These are phyloP conservation scores for Sebastes fasciatus DNA, from an alignment of 2,113 vertebrate species.

Conservation along the genomic window DNA sequence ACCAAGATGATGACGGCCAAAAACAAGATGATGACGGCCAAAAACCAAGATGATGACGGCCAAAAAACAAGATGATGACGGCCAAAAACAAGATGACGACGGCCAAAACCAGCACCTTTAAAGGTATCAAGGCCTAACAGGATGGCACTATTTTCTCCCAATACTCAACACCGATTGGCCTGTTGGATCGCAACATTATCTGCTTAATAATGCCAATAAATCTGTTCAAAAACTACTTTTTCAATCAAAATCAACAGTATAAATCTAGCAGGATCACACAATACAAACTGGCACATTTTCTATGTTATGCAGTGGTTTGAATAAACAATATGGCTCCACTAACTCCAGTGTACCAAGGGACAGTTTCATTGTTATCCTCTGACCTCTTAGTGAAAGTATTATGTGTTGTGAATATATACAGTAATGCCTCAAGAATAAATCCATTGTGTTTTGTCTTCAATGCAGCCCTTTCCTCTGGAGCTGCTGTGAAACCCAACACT, in stretches of 20 bases:
- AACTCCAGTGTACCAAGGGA: neutral
- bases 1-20: too few relatives aligned
- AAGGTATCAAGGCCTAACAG: too few relatives aligned
- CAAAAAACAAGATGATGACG: too few relatives aligned
- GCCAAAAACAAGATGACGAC: too few relatives aligned
- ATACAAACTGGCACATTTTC: neutral
- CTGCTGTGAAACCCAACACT: constrained; percentile 49
- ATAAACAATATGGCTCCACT: neutral
- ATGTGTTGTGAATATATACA: neutral
- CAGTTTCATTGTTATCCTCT: neutral
- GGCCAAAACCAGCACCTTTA: too few relatives aligned
- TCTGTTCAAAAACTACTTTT: neutral
- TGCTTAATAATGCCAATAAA: neutral
- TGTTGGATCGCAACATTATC: neutral
- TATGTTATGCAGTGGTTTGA: neutral
- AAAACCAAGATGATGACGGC: too few relatives aligned
- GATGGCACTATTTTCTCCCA: neutral
- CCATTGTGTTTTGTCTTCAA: constrained; percentile 67
- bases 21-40: too few relatives aligned
- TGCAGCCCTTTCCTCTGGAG: constrained; percentile 60
- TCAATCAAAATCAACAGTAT: neutral
- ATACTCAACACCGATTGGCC: neutral
- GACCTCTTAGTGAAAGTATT: neutral
- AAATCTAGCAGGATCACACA: neutral
- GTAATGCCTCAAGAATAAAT: constrained; percentile 59